Evolutionary conservation across 2,888 invertebrate genomes (phyloP).

Genomic region (Pantelozetes paolii): DNA sequence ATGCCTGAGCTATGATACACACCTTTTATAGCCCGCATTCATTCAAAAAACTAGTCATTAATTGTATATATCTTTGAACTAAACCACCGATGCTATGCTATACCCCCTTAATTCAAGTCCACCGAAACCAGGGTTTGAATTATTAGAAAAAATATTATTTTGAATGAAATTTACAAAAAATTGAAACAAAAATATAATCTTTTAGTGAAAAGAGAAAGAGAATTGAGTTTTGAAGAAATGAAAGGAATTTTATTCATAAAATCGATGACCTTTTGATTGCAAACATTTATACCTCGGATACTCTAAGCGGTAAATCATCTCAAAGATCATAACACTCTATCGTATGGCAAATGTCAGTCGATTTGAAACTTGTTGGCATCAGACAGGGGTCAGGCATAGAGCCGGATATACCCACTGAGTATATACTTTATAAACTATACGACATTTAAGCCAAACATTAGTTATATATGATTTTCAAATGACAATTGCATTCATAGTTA

Average conservation of each 20-base stretch:
- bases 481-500: slow-evolving; percentile 11
- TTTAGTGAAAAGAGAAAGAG: not conserved
- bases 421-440: not conserved
- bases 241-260: not conserved
- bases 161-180: not conserved
- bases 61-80: too few relatives aligned
- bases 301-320: slow-evolving; percentile 6
- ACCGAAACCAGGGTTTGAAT: too few relatives aligned
- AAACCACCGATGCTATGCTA: too few relatives aligned
- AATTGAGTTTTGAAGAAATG: not conserved
- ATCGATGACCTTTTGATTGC: slow-evolving; percentile 21
- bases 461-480: slow-evolving; percentile 27
- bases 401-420: slow-evolving; percentile 23
- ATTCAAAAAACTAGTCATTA: too few relatives aligned
- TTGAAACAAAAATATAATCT: too few relatives aligned
- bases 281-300: not conserved
- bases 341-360: not conserved
- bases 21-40: too few relatives aligned
- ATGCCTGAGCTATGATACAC: too few relatives aligned
- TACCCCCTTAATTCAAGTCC: too few relatives aligned
- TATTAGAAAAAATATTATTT: too few relatives aligned
- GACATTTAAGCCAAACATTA: slow-evolving; percentile 21
- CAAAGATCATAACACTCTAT: not conserved
- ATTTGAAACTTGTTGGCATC: slow-evolving; percentile 14
- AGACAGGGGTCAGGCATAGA: slow-evolving; percentile 19